Percentiles rank a stretch among this genome's conserved stretches.
Evolutionary conservation across 2,113 vertebrate species (phyloP).

Genomic region (Periophthalmus modestus): DNA sequence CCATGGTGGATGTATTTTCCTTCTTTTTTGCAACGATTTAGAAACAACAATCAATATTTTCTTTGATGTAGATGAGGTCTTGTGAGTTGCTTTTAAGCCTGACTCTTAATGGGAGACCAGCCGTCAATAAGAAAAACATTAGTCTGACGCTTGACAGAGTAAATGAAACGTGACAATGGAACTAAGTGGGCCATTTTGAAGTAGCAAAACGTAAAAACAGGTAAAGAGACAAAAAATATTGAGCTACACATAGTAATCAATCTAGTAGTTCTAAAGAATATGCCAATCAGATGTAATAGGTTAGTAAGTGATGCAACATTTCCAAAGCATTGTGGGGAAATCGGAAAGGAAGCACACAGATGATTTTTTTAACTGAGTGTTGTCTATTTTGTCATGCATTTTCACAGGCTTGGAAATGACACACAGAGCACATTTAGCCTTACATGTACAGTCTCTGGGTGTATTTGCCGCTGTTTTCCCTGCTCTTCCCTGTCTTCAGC

Average conservation of each 20-base stretch:
- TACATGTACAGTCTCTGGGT: conserved; percentile 10
- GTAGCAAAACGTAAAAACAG: background rate
- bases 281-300: background rate
- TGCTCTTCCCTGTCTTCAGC: background rate
- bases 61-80: background rate
- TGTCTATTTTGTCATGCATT: background rate
- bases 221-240: background rate
- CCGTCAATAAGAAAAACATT: background rate
- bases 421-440: background rate
- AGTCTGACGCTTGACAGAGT: background rate
- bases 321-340: background rate
- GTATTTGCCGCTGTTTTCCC: background rate
- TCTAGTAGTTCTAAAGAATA: background rate
- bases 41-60: background rate
- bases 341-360: too few species aligned
- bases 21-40: background rate
- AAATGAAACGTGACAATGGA: background rate
- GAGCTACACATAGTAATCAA: background rate
- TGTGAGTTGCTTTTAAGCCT: background rate
- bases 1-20: background rate
- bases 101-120: background rate
- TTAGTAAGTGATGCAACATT: background rate
- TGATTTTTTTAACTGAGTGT: too few species aligned
- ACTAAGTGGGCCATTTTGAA: background rate
- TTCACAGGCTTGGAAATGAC: background rate